Conservation (phyloP, 2,888 invertebrate genomes). For the Agrochola litura region DNA sequence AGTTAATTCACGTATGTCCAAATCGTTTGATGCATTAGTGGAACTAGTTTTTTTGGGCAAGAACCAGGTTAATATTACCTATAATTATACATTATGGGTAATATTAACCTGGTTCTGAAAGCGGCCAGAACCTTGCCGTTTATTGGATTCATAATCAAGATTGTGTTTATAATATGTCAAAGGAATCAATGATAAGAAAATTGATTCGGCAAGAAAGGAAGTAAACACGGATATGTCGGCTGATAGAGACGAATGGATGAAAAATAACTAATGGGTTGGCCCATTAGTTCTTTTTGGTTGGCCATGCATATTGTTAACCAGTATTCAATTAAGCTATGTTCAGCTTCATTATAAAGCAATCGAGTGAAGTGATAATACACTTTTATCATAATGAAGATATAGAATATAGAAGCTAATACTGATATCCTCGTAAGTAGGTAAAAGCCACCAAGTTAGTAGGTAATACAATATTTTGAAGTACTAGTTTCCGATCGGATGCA, state of each 20-base stretch:
- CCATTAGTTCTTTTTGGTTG: no score
- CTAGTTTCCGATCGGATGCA: neutral
- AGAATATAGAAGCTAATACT: conserved; percentile 13
- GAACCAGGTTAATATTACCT: no score
- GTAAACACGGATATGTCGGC: neutral
- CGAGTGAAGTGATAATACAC: conserved; percentile 4
- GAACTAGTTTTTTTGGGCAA: conserved; percentile 27
- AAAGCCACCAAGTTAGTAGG: neutral
- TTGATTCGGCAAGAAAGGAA: neutral
- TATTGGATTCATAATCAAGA: neutral
- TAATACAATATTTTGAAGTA: neutral
- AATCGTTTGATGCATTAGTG: conserved; percentile 46
- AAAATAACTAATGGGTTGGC: neutral
- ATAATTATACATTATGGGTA: neutral
- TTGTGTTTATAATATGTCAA: no score
- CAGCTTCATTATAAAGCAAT: conserved; percentile 10
- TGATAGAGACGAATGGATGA: neutral
- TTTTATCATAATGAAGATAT: conserved; percentile 27
- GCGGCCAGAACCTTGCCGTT: neutral
- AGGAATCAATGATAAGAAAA: no score
- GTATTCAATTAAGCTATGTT: conserved; percentile 1
- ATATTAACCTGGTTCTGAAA: neutral
- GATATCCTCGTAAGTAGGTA: neutral
- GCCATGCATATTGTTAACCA: neutral
- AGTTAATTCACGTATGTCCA: conserved; percentile 51